Conservation (phyloP, 2,797 vertebrate genomes). For the Acanthurus leucopareius region DNA sequence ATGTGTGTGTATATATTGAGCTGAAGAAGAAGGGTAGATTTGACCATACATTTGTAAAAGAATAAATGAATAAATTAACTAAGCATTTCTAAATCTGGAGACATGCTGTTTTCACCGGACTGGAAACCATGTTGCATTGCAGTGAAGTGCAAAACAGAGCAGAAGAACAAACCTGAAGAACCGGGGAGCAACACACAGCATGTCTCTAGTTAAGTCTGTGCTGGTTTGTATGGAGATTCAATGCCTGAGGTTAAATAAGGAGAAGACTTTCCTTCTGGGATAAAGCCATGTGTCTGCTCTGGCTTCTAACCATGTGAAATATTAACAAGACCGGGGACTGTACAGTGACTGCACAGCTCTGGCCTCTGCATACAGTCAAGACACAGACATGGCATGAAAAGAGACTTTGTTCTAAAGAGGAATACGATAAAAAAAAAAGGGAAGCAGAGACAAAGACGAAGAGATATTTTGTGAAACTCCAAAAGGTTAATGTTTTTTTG, state of each 20-base stretch:
- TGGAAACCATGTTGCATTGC: constrained; percentile 15
- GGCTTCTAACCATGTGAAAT: constrained; percentile 75
- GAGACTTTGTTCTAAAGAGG: constrained; percentile 41
- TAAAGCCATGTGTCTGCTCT: constrained; percentile 57
- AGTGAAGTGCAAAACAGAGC: constrained; percentile 6
- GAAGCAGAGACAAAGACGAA: neutral
- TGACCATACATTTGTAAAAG: too few species aligned
- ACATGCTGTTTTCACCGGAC: neutral
- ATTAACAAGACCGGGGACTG: constrained; percentile 76
- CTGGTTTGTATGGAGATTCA: constrained; percentile 77
- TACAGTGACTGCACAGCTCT: constrained; percentile 40
- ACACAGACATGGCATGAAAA: constrained; percentile 42
- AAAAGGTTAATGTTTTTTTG: neutral
- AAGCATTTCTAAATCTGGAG: too few species aligned
- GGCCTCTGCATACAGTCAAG: constrained; percentile 45
- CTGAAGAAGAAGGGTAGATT: too few species aligned
- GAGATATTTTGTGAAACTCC: constrained; percentile 19
- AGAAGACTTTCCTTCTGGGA: constrained; percentile 67
- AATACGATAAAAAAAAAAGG: constrained; percentile 10
- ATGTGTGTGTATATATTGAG: too few species aligned
- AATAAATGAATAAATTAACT: too few species aligned
- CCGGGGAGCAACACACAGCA: constrained; percentile 43
- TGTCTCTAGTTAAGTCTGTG: constrained; percentile 36
- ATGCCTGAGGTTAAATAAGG: constrained; percentile 74
- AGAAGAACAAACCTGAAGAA: constrained; percentile 29